Percentiles rank a stretch among this genome's conserved stretches.
These are phyloP conservation scores for Amblyraja radiata DNA, from an alignment of 2,797 vertebrate genomes.

Conservation along the genomic window DNA sequence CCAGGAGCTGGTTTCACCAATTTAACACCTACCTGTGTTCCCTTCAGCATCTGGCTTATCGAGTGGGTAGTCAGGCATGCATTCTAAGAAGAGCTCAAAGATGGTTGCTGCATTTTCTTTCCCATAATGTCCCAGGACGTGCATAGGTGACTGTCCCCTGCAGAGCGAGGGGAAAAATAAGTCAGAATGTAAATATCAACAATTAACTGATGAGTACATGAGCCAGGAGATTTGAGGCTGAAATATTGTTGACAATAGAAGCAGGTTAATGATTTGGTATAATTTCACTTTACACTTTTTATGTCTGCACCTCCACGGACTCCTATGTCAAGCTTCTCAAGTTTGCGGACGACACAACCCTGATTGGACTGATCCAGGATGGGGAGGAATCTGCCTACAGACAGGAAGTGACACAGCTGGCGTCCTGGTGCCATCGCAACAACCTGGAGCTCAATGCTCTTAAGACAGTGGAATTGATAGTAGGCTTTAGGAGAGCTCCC, in stretches of 20 bases:
- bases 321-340: too few relatives aligned
- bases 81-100: conserved; percentile 94
- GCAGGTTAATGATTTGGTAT: neutral
- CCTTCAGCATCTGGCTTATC: conserved; percentile 93
- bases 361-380: too few relatives aligned
- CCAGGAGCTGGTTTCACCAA: neutral
- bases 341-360: too few relatives aligned
- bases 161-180: neutral
- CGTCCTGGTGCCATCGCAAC: too few relatives aligned
- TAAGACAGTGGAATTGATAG: too few relatives aligned
- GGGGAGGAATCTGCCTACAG: too few relatives aligned
- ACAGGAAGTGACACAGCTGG: too few relatives aligned
- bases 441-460: too few relatives aligned
- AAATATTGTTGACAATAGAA: too few relatives aligned
- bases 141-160: conserved; percentile 95
- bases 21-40: conserved; percentile 72
- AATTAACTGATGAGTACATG: neutral
- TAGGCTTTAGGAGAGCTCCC: too few relatives aligned
- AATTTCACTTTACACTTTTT: neutral
- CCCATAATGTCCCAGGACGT: conserved; percentile 91
- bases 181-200: neutral
- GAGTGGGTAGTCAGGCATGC: conserved; percentile 92
- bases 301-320: too few relatives aligned
- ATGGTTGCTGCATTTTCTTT: conserved; percentile 96
- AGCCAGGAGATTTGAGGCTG: too few relatives aligned